Evolutionary conservation across 2,113 vertebrate genomes (phyloP).

Genomic region (Epinephelus lanceolatus): DNA sequence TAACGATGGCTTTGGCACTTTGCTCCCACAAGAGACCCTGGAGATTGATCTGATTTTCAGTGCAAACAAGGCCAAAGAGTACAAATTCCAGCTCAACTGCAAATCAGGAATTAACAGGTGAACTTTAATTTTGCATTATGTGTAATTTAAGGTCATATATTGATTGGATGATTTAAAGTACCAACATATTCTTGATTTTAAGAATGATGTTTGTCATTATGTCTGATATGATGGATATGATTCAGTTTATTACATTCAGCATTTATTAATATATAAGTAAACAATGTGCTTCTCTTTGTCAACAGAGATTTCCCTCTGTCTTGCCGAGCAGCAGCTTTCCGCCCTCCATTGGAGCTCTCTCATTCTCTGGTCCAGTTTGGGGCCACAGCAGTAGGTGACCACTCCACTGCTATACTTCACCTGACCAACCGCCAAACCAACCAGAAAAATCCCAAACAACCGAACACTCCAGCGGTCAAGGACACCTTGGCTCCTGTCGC

Average conservation of each 20-base stretch:
- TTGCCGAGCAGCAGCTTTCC: slow-evolving; percentile 88
- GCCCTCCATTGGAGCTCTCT: slow-evolving; percentile 91
- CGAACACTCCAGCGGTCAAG: neutral
- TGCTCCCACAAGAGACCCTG: slow-evolving; percentile 91
- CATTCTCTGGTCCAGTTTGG: slow-evolving; percentile 90
- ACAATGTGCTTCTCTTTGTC: slow-evolving; percentile 9
- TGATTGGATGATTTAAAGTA: neutral
- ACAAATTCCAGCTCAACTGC: slow-evolving; percentile 90
- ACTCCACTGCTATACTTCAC: slow-evolving; percentile 83
- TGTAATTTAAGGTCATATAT: neutral
- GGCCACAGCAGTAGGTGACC: slow-evolving; percentile 87
- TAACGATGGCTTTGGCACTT: slow-evolving; percentile 89
- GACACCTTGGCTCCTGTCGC: slow-evolving; percentile 57
- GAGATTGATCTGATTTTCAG: slow-evolving; percentile 91
- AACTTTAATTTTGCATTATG: slow-evolving; percentile 10
- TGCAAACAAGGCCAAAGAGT: slow-evolving; percentile 85
- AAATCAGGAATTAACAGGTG: slow-evolving; percentile 92
- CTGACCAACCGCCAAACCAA: slow-evolving; percentile 77
- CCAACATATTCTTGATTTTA: neutral
- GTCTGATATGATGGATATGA: neutral
- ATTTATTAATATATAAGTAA: neutral
- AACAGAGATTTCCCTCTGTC: slow-evolving; percentile 89
- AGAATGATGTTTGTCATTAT: neutral
- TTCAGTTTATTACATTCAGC: neutral
- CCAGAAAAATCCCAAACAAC: slow-evolving; percentile 33